Base-by-base conservation (phyloP, 2,888 invertebrate genomes). In the Leptopterna dolabrata region DNA sequence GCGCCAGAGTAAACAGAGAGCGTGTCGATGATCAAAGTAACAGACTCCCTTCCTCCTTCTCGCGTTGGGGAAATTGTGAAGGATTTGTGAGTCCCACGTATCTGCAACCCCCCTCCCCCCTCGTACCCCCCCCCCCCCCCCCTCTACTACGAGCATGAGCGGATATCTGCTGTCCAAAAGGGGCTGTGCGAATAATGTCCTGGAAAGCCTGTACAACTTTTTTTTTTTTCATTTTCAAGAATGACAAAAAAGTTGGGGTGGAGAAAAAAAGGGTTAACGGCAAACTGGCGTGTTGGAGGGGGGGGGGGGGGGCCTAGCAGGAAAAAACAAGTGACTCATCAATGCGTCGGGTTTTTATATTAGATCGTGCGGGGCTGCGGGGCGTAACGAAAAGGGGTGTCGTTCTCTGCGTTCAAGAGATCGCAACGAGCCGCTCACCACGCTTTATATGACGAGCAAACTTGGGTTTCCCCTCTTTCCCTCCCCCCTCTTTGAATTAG, bases 241-340 rank as follows among this genome's bases (percentile, higher is more conserved):
- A 73, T 11, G 73, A 71, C 27, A 71, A 71, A 71, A 71, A 41
- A 14, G 73, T 55, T 19, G 3, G 63, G 16, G 6, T 51, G 63
- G 1, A 63, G 24, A 36, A 73, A 73, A 73, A 9, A 36, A 73
- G 36, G 73, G 73, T n/a, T 19, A 41, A 73, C 73, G 16, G 30
- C 0, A 30, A 41, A 30, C 36, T n/a, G n/a, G n/a, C n/a, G n/a
- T n/a, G n/a, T n/a, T n/a, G 13, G 27, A 55, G 19, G 55, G 19
- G 73, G 1, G 73, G n/a, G 73, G 0, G 73, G 14, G 16, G 16
- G 36, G n/a, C 16, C 41, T 16, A 19, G 16, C 41, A 30, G 30
- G 73, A 41, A 41, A 73, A 73, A 73, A 73, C 73, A 73, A 73
- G 73, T 73, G 73, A 73, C 73, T 73, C 73, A 73, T 73, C 73